phyloP scores from a whole-genome alignment of 2,888 invertebrate genomes.

The Cetonia aurata region DNA sequence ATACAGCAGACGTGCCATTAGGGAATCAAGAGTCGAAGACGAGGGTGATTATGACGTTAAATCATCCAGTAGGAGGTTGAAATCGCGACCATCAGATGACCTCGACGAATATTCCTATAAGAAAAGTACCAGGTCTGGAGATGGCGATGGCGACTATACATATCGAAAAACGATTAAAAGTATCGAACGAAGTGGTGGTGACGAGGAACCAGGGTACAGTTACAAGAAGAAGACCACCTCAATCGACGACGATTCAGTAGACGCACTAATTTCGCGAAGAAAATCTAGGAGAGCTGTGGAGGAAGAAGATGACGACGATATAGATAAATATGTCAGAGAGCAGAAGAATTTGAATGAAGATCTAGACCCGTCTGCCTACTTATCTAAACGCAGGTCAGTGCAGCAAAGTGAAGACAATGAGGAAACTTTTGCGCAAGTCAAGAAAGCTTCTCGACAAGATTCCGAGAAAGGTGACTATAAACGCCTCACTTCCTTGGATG shows the following conservation, averaged over 20 bases:
- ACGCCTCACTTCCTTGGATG: constrained; percentile 42
- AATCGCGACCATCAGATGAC: constrained; percentile 37
- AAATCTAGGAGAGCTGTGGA: constrained; percentile 23
- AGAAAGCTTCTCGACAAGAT: constrained; percentile 33
- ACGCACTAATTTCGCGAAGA: constrained; percentile 40
- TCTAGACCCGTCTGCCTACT: constrained; percentile 48
- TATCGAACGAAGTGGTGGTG: constrained; percentile 56
- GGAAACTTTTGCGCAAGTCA: constrained; percentile 35
- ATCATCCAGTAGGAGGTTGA: constrained; percentile 42
- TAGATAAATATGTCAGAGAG: constrained; percentile 42
- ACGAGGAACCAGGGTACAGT: constrained; percentile 41
- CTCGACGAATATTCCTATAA: constrained; percentile 46
- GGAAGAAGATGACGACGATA: constrained; percentile 42
- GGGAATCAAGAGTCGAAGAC: constrained; percentile 33
- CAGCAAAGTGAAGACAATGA: constrained; percentile 40
- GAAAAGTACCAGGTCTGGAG: constrained; percentile 52
- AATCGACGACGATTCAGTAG: constrained; percentile 42
- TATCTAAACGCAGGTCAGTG: constrained; percentile 47
- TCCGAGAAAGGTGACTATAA: constrained; percentile 41
- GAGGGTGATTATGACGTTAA: constrained; percentile 41
- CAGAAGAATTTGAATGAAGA: constrained; percentile 48
- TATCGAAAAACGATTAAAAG: constrained; percentile 57
- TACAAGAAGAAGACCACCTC: constrained; percentile 43
- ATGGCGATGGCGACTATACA: constrained; percentile 58
- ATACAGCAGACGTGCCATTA: constrained; percentile 43